Base-by-base conservation (phyloP, 2,888 invertebrate species). In the Hydropsyche betteni region DNA sequence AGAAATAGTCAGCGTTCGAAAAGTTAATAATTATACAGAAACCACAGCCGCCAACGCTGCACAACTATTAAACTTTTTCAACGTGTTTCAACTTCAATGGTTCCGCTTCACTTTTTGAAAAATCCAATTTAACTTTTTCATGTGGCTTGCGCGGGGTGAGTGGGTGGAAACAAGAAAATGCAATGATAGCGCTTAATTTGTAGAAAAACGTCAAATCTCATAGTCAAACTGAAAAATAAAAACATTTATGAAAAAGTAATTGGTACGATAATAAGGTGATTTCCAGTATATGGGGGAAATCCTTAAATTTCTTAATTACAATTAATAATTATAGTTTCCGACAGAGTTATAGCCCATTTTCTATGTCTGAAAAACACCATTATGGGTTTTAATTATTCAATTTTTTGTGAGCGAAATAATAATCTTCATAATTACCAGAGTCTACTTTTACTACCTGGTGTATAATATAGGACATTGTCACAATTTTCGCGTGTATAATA, bases 251-350 rank as follows among this genome's bases (percentile, higher is more conserved):
- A 53, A 14, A 53, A 24, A 24, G 2, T 24, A 24, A 24, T 24
- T 24, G 24, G 2, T 2, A 24, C 24, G 24, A 24, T 44, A 58
- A 24, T 58, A 24, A 16, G 16, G 58, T 8, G 3, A 44, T 44
- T 44, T 44, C 10, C 44, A 44, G 44, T 2, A 8, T 44, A 10
- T 10, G 10, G 7, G 24, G 69, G 38, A 68, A 69, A 69, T 8
- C 50, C 69, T 24, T 69, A 69, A 69, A 51, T 50, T 69, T 50
- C 16, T 50, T 16, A 5, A 69, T 6, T 50, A 50, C 50, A 69
- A 69, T 69, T 69, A 7, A 69, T n/a, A 38, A 44, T 14, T 16
- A 16, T 44, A 51, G 69, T 69, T 51, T 51, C 50, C n/a, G 50
- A 14, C 5, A 33, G 68, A 33, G 36, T 2, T 12, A 33, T 4